Evolutionary conservation across 2,888 invertebrate genomes (phyloP).

Genomic region (Drosophila basisetae): DNA sequence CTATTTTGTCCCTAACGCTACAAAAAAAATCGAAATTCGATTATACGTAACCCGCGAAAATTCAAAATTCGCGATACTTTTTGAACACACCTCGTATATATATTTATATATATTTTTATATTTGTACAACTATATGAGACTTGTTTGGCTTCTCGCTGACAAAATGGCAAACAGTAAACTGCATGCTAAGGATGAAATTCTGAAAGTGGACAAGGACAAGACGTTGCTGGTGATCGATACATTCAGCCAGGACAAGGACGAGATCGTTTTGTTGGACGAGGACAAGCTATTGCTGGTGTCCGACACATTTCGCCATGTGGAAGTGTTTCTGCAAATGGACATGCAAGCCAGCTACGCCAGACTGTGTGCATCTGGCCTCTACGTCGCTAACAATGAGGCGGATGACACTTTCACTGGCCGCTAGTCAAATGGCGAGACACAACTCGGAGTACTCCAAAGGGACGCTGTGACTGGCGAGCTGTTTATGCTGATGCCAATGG

Average conservation of each 20-base stretch:
- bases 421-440: conserved; percentile 24
- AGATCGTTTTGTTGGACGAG: conserved; percentile 6
- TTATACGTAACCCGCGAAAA: no score
- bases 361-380: conserved; percentile 31
- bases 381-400: background rate
- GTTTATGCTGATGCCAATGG: conserved; percentile 53
- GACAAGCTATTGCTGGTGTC: conserved; percentile 24
- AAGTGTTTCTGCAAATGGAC: conserved; percentile 35
- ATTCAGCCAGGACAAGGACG: background rate
- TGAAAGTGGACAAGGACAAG: background rate
- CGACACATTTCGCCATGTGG: conserved; percentile 31
- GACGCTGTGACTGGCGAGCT: conserved; percentile 48
- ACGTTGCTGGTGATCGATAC: background rate
- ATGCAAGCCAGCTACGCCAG: conserved; percentile 22
- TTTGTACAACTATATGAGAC: background rate
- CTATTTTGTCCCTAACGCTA: no score
- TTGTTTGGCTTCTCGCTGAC: background rate
- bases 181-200: background rate
- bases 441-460: conserved; percentile 23
- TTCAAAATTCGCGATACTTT: no score
- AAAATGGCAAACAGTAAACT: conserved; percentile 2
- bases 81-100: no score
- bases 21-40: no score
- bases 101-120: background rate
- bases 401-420: conserved; percentile 2